Base-by-base conservation (phyloP, 1,140 invertebrate genomes). In the Melipona quadrifasciata region DNA sequence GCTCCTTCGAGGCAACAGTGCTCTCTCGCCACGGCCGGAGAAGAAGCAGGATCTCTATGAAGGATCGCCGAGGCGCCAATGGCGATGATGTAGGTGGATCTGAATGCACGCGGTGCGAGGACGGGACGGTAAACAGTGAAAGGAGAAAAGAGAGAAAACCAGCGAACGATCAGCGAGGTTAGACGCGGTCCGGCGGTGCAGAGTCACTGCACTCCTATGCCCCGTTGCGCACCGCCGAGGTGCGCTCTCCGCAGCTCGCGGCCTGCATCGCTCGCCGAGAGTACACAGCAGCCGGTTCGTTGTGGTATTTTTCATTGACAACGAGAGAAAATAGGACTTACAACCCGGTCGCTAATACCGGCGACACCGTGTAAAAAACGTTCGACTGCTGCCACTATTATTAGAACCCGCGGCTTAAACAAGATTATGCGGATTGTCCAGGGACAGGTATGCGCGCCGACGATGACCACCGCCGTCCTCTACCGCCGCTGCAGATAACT, bases 81-180 rank as follows among this genome's bases (percentile, higher is more conserved):
- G 85, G 85, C 82, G 57, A 84, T 84, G 85, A 86, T 86, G 85
- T 86, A 86, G 85, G 85, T 86, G 85, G 85, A 86, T 86, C 74
- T 84, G 85, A 86, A 84, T 83, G 85, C 80, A 5, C 34, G 3
- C 34, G 3, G 78, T 76, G 77, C 57, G 39, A 67, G 65, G 85
- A 83, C 39, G 58, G 74, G 80, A 72, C 17, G 80, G 65, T 72
- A 76, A 82, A 82, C 61, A 85, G 84, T 47, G 79, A 82, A 76
- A 82, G 84, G 84, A 14, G 79, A 39, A 78, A 71, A 83, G 67
- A 86, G 74, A 72, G 68, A 68, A 79, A 86, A 84, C 39, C 71
- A 86, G 70, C 39, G 67, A 65, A 82, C 67, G 85, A 86, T 86
- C 82, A 17, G 76, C 67, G 85, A 75, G 82, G 34, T 78, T 84